phyloP scores from a whole-genome alignment of 2,797 vertebrate species.

The Perodicticus potto region DNA sequence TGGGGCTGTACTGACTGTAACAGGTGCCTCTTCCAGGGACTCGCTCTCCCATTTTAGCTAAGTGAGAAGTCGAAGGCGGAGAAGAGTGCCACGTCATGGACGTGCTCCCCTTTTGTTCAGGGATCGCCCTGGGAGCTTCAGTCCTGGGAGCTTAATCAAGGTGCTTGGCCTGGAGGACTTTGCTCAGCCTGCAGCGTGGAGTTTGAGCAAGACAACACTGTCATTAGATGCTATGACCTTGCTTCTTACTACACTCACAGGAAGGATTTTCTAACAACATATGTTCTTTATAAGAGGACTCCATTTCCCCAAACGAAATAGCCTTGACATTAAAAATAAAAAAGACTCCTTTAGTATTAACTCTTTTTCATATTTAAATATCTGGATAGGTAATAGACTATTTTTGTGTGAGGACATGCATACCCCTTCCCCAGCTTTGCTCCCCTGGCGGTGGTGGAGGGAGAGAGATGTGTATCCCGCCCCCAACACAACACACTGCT shows the following conservation, averaged over 20 bases:
- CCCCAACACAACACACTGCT: fast-evolving
- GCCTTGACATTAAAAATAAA: not conserved
- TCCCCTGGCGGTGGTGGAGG: fast-evolving
- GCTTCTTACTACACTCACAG: too few relatives aligned
- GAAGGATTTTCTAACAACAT: not conserved
- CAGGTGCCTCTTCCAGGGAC: not conserved
- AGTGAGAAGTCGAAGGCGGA: not conserved
- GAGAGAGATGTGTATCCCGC: fast-evolving
- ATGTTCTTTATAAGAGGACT: not conserved
- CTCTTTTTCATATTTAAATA: not conserved
- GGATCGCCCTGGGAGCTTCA: not conserved
- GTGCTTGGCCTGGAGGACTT: not conserved
- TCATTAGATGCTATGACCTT: fast-evolving
- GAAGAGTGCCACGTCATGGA: not conserved
- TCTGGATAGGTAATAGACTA: not conserved
- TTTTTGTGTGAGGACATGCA: not conserved
- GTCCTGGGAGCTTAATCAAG: not conserved
- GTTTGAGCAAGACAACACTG: not conserved
- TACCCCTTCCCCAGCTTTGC: too few relatives aligned
- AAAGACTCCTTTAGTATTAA: too few relatives aligned
- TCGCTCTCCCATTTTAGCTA: not conserved
- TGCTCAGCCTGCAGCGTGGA: not conserved
- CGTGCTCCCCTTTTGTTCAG: not conserved
- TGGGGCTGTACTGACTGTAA: not conserved
- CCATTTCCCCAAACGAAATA: not conserved